These are phyloP conservation scores for Podarcis raffonei DNA, from an alignment of 2,113 vertebrate genomes.

Conservation along the genomic window DNA sequence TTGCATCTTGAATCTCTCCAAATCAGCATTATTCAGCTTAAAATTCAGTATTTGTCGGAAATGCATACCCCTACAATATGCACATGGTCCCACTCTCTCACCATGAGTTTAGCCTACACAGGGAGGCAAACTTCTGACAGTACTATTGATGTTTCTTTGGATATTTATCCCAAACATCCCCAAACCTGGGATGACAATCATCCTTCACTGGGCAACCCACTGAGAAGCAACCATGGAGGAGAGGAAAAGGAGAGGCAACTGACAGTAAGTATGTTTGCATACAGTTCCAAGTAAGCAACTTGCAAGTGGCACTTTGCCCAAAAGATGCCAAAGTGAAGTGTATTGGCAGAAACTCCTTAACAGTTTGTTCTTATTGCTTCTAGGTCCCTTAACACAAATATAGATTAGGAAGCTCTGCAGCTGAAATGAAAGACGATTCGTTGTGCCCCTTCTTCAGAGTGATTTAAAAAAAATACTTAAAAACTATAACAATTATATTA, in stretches of 20 bases:
- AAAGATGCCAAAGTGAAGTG: neutral
- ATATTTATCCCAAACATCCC: neutral
- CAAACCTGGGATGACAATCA: slow-evolving; percentile 1
- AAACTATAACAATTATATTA: accelerated
- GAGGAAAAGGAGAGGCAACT: neutral
- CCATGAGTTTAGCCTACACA: neutral
- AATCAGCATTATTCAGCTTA: no score
- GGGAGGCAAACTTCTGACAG: neutral
- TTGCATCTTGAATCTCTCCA: no score
- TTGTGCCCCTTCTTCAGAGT: neutral
- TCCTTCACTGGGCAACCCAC: slow-evolving; percentile 5
- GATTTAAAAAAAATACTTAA: neutral
- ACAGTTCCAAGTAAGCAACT: neutral
- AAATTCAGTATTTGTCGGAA: no score
- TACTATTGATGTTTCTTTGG: no score
- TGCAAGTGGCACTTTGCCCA: neutral
- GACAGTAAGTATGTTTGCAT: neutral
- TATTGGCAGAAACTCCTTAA: slow-evolving; percentile 12
- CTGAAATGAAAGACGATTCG: neutral
- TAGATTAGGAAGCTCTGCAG: neutral
- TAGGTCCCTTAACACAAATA: slow-evolving; percentile 3
- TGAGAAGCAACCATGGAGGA: neutral
- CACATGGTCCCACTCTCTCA: neutral
- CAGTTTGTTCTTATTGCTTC: slow-evolving; percentile 4
- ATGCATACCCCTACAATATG: no score